Percentiles rank a stretch among this genome's conserved stretches.
These are phyloP conservation scores for Mormyrus lacerda DNA, from an alignment of 2,113 vertebrate genomes.

Conservation along the genomic window DNA sequence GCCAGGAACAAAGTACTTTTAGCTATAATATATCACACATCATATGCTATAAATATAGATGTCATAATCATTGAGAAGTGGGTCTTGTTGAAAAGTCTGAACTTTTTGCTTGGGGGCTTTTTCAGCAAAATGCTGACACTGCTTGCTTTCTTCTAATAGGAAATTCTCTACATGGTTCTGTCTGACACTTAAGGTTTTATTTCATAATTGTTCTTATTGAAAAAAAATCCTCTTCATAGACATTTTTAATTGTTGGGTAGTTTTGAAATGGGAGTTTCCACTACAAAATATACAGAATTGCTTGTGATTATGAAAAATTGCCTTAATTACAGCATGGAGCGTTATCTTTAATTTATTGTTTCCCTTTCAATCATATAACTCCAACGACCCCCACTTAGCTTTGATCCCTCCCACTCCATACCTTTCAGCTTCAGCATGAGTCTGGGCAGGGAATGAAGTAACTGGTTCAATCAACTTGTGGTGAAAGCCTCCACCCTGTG, in stretches of 20 bases:
- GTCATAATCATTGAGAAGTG: not conserved
- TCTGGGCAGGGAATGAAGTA: not conserved
- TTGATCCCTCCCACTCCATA: not conserved
- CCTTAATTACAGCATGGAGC: not conserved
- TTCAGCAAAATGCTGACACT: slow-evolving; percentile 9
- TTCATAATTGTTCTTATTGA: not conserved
- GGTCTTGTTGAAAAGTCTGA: not conserved
- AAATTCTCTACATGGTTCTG: not conserved
- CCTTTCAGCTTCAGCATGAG: not conserved
- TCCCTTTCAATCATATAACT: not conserved
- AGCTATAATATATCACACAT: not conserved
- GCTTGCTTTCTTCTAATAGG: not conserved
- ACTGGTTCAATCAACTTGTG: not conserved
- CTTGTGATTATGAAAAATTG: not conserved
- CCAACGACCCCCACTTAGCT: not conserved
- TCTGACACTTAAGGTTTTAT: not conserved
- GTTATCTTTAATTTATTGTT: not conserved
- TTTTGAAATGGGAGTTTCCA: slow-evolving; percentile 13
- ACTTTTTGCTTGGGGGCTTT: not conserved
- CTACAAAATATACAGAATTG: not conserved
- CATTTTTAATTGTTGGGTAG: slow-evolving; percentile 2
- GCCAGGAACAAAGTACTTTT: not conserved
- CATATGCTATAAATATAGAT: not conserved
- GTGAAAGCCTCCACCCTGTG: not conserved
- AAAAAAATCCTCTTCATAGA: not conserved